Evolutionary conservation across 2,888 invertebrate genomes (phyloP).

Genomic region (Microplitis manilae): DNA sequence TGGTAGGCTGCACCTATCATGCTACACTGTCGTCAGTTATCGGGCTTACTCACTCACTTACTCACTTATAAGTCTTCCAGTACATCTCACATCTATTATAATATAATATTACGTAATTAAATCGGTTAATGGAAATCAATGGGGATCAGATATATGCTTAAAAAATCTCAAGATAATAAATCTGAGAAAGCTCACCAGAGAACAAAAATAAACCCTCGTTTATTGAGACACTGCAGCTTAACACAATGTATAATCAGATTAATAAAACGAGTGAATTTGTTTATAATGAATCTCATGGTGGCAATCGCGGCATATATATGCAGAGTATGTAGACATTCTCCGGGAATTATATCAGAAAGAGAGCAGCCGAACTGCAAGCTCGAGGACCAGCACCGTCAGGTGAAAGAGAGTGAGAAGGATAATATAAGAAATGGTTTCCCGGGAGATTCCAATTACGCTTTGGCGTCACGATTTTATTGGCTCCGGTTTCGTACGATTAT

Average conservation of each 20-base stretch:
- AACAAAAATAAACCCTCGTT: no score
- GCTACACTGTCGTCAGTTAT: conserved; percentile 18
- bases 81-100: conserved; percentile 53
- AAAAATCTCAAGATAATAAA: background rate
- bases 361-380: background rate
- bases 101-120: conserved; percentile 49
- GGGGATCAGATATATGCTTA: background rate
- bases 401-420: conserved; percentile 15
- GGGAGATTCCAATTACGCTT: conserved; percentile 50
- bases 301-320: conserved; percentile 27
- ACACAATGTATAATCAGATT: no score
- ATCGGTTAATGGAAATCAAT: background rate
- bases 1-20: conserved; percentile 33
- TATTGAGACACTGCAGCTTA: no score
- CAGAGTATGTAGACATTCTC: conserved; percentile 10
- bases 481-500: conserved; percentile 44
- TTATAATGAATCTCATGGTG: conserved; percentile 37
- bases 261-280: background rate
- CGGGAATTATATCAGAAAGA: background rate
- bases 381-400: conserved; percentile 6
- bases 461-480: conserved; percentile 48
- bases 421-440: conserved; percentile 43
- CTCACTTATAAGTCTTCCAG: conserved; percentile 22
- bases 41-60: conserved; percentile 1
- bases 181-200: no score